phyloP scores from a whole-genome alignment of 2,888 invertebrate genomes.

The Ceramica pisi region DNA sequence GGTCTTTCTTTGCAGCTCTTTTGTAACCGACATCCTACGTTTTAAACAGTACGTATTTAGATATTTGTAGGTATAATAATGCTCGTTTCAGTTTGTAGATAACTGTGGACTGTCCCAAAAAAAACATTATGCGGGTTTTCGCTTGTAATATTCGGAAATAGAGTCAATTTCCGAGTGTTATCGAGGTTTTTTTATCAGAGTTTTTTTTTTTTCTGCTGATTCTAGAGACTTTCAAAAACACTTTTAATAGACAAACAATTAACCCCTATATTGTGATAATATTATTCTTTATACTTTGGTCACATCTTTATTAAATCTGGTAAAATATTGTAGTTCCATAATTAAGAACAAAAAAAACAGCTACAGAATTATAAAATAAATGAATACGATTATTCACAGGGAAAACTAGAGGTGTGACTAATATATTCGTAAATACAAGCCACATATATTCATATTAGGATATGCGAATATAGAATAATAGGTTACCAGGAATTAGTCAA shows the following conservation, averaged over 20 bases:
- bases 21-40: background rate
- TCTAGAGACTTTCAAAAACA: background rate
- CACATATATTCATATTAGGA: no score
- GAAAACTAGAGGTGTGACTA: no score
- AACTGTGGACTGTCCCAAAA: background rate
- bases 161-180: background rate
- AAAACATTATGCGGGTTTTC: background rate
- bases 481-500: no score
- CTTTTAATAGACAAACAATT: background rate
- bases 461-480: no score
- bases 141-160: background rate
- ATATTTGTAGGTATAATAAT: background rate
- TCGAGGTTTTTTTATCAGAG: background rate
- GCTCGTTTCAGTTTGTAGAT: background rate
- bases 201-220: no score
- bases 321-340: background rate
- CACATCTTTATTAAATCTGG: background rate
- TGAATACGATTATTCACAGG: background rate
- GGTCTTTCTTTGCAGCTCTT: constrained; percentile 32
- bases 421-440: no score
- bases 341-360: background rate
- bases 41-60: background rate
- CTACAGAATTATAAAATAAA: background rate
- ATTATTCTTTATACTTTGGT: background rate
- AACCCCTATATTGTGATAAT: background rate